phyloP scores from a whole-genome alignment of 2,797 vertebrate species.

The Salmo trutta region DNA sequence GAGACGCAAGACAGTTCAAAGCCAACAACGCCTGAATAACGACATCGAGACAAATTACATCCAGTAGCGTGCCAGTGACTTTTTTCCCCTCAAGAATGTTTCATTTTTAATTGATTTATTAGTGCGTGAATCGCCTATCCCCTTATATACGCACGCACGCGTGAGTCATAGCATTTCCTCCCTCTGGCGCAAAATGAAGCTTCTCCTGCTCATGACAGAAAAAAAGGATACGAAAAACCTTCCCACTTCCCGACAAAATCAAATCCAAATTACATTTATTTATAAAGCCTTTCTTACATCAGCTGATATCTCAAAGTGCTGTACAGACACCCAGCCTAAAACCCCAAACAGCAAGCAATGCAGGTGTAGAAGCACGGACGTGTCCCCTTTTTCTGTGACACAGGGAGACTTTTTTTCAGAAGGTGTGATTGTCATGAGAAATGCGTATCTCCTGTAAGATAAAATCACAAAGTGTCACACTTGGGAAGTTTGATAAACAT shows the following conservation, averaged over 20 bases:
- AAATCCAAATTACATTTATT: no score
- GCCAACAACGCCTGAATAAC: conserved; percentile 71
- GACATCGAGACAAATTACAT: conserved; percentile 70
- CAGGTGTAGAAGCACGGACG: conserved; percentile 39
- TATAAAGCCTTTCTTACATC: no score
- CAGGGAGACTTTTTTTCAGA: conserved; percentile 15
- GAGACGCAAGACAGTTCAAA: conserved; percentile 71
- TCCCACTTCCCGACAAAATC: conserved; percentile 32
- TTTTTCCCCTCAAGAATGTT: conserved; percentile 70
- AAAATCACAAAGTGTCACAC: background rate
- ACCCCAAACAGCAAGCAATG: no score
- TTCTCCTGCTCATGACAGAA: conserved; percentile 18
- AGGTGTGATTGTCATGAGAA: conserved; percentile 47
- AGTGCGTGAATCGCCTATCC: conserved; percentile 69
- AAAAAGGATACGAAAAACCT: no score
- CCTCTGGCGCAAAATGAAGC: conserved; percentile 73
- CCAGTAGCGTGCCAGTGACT: conserved; percentile 67
- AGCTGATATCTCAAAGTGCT: no score
- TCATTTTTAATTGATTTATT: conserved; percentile 77
- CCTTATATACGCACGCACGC: conserved; percentile 73
- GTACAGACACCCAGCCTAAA: no score
- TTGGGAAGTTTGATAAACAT: background rate
- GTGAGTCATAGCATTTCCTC: conserved; percentile 81
- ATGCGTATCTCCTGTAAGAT: background rate
- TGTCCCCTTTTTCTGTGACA: conserved; percentile 6